Base-by-base conservation (phyloP, 2,113 vertebrate species). In the Ophiodon elongatus region DNA sequence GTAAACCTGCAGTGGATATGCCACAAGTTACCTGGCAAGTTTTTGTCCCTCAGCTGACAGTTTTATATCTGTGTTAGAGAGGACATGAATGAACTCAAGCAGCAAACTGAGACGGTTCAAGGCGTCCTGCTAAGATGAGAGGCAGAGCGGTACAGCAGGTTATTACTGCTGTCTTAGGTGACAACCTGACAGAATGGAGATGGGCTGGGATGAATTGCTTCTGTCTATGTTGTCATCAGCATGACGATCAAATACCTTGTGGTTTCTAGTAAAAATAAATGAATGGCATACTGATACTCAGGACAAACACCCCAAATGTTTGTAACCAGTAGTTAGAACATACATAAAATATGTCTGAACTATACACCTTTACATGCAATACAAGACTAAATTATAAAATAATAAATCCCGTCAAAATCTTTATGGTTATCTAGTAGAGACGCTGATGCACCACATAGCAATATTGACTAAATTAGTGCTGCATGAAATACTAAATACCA, bases 81-180 rank as follows among this genome's bases (percentile, higher is more conserved):
- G 63, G 41, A 86, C 76, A 69, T 29, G 81, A 70, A 52, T 79
- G 74, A 79, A 73, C 29, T 76, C 23, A 7, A 70, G 83, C 68
- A 76, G 86, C 68, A 76, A 39, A 84, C 73, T 79, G 82, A 76
- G 59, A 56, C 19, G 50, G 65, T 74, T 86, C 76, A 74, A n/a
- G n/a, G n/a, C n/a, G n/a, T n/a, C 54, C 60, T 43, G 63, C 45
- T 73, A 70, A 80, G 79, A 74, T 21, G 4, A 71, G 52, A 85
- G 29, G 50, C 62, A 76, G 60, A 71, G 56, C 67, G 33, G 27
- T 52, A n/a, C 2, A 10, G 7, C n/a, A 35, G 86, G 15, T 56
- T 69, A 19, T 70, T 62, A 54, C 31, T 56, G 35, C 54, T 82
- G 23, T 73, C 19, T 74, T 11, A 29, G 14, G 47, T n/a, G 27